Evolutionary conservation across 1,140 invertebrate species (phyloP).

Genomic region (Drosophila eugracilis): DNA sequence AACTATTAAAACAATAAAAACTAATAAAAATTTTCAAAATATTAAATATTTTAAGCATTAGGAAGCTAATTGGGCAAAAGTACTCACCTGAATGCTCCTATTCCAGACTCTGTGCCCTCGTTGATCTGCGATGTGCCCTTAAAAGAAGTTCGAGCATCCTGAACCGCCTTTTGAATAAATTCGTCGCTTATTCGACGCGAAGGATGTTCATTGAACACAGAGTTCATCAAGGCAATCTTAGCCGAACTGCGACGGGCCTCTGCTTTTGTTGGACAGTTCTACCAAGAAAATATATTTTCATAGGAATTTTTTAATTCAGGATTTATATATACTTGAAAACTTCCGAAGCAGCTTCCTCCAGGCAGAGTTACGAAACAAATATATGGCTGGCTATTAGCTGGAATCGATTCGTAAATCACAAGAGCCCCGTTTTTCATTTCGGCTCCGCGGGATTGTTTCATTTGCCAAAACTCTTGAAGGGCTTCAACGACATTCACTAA

Average conservation of each 20-base stretch:
- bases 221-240: conserved; percentile 98
- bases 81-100: conserved; percentile 93
- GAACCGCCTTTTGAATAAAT: conserved; percentile 96
- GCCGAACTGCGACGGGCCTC: conserved; percentile 96
- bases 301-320: accelerated
- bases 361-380: conserved; percentile 97
- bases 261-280: conserved; percentile 97
- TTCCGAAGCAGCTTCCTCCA: conserved; percentile 97
- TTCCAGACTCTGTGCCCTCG: conserved; percentile 93
- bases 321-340: conserved; percentile 90
- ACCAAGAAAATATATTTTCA: neutral
- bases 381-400: conserved; percentile 94
- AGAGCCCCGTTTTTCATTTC: conserved; percentile 95
- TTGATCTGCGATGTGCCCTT: conserved; percentile 88
- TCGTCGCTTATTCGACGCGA: conserved; percentile 96
- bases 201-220: conserved; percentile 98
- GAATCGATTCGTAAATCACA: conserved; percentile 97
- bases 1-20: too few relatives aligned
- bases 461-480: conserved; percentile 98
- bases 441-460: conserved; percentile 95
- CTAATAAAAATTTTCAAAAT: too few relatives aligned
- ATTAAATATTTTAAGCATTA: too few relatives aligned
- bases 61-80: too few relatives aligned
- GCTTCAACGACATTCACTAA: conserved; percentile 97
- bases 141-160: conserved; percentile 91